These are phyloP conservation scores for Colaptes auratus DNA, from an alignment of 2,113 vertebrate genomes.

Conservation along the genomic window DNA sequence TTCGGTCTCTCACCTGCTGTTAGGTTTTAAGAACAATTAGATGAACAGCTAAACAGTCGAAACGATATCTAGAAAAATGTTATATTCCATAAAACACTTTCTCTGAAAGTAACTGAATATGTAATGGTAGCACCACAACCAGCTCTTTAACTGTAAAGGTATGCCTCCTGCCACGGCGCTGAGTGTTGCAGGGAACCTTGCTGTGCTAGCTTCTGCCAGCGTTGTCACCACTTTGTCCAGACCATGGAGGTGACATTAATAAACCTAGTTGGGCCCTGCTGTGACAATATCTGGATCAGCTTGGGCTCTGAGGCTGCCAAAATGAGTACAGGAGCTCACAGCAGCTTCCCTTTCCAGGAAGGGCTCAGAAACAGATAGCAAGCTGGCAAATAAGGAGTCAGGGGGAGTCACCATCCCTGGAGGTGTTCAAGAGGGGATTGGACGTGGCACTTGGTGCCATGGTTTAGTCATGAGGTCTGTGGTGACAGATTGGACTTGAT, in stretches of 20 bases:
- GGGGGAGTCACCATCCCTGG: not conserved
- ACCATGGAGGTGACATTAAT: not conserved
- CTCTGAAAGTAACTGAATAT: not conserved
- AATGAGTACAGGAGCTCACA: not conserved
- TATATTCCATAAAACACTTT: not conserved
- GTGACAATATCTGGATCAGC: not conserved
- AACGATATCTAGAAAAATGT: not conserved
- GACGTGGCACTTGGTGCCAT: too few species aligned
- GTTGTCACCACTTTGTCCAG: not conserved
- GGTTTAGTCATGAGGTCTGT: too few species aligned
- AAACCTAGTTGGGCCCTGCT: not conserved
- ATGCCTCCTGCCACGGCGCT: not conserved
- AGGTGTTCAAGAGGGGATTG: too few species aligned
- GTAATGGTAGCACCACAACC: not conserved
- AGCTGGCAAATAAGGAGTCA: not conserved
- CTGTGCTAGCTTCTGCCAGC: not conserved
- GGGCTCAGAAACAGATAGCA: not conserved
- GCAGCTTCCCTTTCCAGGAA: not conserved
- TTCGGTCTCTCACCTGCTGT: not conserved
- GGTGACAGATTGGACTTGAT: too few species aligned
- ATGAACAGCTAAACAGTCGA: not conserved
- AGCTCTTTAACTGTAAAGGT: rapidly evolving
- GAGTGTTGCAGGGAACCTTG: not conserved
- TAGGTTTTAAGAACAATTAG: not conserved
- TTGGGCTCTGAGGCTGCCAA: not conserved